These are phyloP conservation scores for Lasiurus borealis DNA, from an alignment of 2,113 vertebrate species.

Conservation along the genomic window DNA sequence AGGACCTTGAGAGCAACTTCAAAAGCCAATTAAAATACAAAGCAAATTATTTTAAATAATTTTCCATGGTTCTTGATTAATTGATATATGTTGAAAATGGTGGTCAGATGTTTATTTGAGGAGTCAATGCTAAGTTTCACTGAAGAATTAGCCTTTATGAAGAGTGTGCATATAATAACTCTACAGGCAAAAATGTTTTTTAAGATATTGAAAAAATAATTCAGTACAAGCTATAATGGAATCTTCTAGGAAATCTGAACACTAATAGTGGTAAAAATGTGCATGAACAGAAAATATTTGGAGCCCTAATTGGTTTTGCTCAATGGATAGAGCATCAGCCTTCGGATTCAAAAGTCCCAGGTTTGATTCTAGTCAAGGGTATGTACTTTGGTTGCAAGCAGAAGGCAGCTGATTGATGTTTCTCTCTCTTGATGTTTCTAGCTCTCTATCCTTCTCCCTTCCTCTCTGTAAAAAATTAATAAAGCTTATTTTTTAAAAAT, in stretches of 20 bases:
- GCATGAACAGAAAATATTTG: not conserved
- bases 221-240: not conserved
- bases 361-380: too few species aligned
- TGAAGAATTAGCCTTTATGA: not conserved
- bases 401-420: too few species aligned
- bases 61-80: conserved; percentile 36
- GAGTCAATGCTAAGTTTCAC: not conserved
- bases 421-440: too few species aligned
- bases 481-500: not conserved
- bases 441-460: too few species aligned
- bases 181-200: not conserved
- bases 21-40: conserved; percentile 22
- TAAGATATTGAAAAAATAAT: not conserved
- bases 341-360: too few species aligned
- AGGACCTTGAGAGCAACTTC: not conserved
- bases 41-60: too few species aligned
- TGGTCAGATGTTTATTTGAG: not conserved
- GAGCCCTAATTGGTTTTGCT: too few species aligned
- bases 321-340: too few species aligned
- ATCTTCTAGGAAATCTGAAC: not conserved
- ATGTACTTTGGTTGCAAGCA: too few species aligned
- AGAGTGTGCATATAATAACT: not conserved
- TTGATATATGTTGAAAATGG: not conserved
- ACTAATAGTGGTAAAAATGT: not conserved
- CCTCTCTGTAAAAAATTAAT: too few species aligned